Conservation (phyloP, 2,888 invertebrate species). For the Leptogaster cylindrica region DNA sequence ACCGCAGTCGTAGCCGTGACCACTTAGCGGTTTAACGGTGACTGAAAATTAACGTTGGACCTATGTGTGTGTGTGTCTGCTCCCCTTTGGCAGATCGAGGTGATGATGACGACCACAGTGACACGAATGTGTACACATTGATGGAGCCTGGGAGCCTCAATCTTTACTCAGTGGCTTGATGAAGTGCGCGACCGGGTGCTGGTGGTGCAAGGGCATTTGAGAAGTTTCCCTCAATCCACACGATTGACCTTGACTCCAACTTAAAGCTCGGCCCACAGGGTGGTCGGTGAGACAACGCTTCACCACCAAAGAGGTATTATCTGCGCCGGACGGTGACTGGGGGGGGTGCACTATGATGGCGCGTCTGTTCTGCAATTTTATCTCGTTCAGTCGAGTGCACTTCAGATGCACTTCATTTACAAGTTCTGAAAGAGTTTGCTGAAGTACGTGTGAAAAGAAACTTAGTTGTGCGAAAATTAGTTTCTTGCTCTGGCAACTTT, state of each 20-base stretch:
- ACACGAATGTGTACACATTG: background rate
- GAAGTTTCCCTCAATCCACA: background rate
- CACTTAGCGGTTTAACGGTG: conserved; percentile 1
- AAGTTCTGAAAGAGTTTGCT: background rate
- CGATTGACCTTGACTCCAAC: conserved; percentile 33
- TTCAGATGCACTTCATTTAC: conserved; percentile 13
- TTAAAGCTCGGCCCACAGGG: background rate
- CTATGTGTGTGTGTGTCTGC: background rate
- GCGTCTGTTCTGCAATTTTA: conserved; percentile 22
- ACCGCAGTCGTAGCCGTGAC: background rate
- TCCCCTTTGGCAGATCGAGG: background rate
- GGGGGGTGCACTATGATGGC: conserved; percentile 2
- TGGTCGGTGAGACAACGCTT: background rate
- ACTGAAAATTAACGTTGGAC: background rate
- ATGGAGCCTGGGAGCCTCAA: conserved; percentile 16
- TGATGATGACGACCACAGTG: background rate
- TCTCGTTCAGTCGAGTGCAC: conserved; percentile 13
- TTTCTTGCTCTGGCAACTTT: conserved; percentile 15
- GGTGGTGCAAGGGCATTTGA: conserved; percentile 12
- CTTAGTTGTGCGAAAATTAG: conserved; percentile 24
- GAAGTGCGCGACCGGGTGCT: conserved; percentile 1
- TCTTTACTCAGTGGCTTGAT: conserved; percentile 27
- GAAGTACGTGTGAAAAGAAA: conserved; percentile 13
- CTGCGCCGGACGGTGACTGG: background rate
- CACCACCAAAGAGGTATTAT: background rate